phyloP scores from a whole-genome alignment of 2,797 vertebrate genomes.

The Peromyscus melanophrys region DNA sequence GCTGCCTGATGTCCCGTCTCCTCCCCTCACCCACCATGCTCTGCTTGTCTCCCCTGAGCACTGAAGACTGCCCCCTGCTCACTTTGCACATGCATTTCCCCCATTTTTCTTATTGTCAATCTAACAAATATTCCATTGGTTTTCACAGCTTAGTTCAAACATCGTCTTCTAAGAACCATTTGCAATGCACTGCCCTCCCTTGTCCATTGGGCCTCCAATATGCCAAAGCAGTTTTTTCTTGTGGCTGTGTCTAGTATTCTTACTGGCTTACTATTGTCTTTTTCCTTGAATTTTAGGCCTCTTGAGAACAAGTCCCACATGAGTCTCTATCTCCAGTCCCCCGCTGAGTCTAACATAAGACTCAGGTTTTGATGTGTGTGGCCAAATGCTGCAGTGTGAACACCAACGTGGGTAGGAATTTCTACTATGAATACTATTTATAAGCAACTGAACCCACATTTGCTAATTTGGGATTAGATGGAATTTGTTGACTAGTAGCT shows the following conservation, averaged over 20 bases:
- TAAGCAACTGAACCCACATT: conserved; percentile 15
- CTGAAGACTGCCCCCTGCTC: background rate
- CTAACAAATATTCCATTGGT: background rate
- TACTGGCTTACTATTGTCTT: background rate
- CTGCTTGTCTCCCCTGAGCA: background rate
- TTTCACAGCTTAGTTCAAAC: background rate
- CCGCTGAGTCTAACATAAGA: background rate
- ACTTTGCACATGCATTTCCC: background rate
- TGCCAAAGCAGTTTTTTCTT: background rate
- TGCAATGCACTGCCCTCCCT: background rate
- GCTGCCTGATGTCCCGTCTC: background rate
- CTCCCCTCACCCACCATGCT: background rate
- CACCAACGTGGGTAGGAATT: conserved; percentile 29
- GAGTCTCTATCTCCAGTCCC: background rate
- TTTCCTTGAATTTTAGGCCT: conserved; percentile 2
- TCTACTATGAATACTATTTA: conserved; percentile 48
- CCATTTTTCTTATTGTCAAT: background rate
- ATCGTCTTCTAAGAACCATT: background rate
- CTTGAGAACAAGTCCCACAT: background rate
- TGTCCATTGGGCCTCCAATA: background rate
- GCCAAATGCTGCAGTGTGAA: background rate
- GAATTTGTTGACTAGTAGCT: conserved; percentile 47
- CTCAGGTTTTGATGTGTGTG: background rate
- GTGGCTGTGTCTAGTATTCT: background rate
- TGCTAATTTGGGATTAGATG: conserved; percentile 47